phyloP scores from a whole-genome alignment of 2,113 vertebrate genomes.

The Pampusana beccarii region DNA sequence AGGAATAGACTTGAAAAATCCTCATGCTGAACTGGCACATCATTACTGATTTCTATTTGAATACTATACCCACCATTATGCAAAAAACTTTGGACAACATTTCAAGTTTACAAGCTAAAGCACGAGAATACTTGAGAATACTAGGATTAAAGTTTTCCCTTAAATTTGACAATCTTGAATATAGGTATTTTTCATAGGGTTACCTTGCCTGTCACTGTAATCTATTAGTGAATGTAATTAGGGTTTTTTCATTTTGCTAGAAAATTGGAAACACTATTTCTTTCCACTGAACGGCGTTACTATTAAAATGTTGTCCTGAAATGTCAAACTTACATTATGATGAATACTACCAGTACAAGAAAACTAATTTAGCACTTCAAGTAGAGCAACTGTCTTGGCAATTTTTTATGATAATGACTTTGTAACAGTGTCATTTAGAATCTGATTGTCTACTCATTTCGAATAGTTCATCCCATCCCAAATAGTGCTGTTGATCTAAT shows the following conservation, averaged over 20 bases:
- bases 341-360: conserved; percentile 22
- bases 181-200: neutral
- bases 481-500: neutral
- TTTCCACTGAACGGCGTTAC: neutral
- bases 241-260: neutral
- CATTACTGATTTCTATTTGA: neutral
- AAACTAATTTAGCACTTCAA: conserved; percentile 62
- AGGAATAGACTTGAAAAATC: neutral
- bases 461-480: neutral
- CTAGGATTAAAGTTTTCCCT: neutral
- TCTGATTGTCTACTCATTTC: neutral
- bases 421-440: conserved; percentile 20
- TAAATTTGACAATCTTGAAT: neutral
- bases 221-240: conserved; percentile 8
- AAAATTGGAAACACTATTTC: conserved; percentile 2
- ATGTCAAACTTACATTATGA: conserved; percentile 55
- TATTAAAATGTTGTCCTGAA: conserved; percentile 48
- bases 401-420: conserved; percentile 59
- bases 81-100: neutral
- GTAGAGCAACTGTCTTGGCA: neutral
- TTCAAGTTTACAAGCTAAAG: neutral
- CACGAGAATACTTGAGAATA: neutral
- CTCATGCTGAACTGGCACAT: neutral
- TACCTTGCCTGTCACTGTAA: neutral
- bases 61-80: neutral